Base-by-base conservation (phyloP, 2,888 invertebrate species). In the Dinocampus coccinellae region DNA sequence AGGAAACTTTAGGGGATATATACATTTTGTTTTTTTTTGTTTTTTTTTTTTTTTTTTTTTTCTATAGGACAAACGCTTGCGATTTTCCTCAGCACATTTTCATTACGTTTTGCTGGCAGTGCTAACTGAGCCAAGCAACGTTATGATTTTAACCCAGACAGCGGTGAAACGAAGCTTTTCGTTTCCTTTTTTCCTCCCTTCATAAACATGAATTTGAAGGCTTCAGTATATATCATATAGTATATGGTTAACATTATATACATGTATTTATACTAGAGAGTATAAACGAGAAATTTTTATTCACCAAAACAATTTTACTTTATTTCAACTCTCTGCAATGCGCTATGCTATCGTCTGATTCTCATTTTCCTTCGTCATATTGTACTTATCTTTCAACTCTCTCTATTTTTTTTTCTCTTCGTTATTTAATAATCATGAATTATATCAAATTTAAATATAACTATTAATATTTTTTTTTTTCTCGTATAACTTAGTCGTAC, bases 261-360 rank as follows among this genome's bases (percentile, higher is more conserved):
- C 29, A 57, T 57, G 29, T 57, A 9, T 29, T 57, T n/a, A 11
- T 57, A 3, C 26, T 26, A 1, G 10, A n/a, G 26, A 63, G 57
- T 66, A 55, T 69, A 73, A 73, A 62, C 47, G 67, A 61, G 65
- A 36, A 73, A 75, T 76, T 76, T 75, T 73, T 33, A 75, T 76
- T 72, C 67, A 64, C 64, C 53, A 29, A 73, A 76, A 74, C 55
- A 66, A 71, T 66, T 73, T 71, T 36, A 24, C 68, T 36, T 22
- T 52, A 63, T 34, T n/a, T 39, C n/a, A n/a, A 39, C 61, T 55
- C 70, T 57, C 61, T 62, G 73, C 69, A 69, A 69, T 69, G 74
- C 74, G 63, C 53, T 55, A 52, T 57, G 47, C 47, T 16, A 47
- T n/a, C n/a, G n/a, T n/a, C n/a, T n/a, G n/a, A n/a, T n/a, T n/a